Base-by-base conservation (phyloP, 1,140 invertebrate species). In the Neodiprion fabricii region DNA sequence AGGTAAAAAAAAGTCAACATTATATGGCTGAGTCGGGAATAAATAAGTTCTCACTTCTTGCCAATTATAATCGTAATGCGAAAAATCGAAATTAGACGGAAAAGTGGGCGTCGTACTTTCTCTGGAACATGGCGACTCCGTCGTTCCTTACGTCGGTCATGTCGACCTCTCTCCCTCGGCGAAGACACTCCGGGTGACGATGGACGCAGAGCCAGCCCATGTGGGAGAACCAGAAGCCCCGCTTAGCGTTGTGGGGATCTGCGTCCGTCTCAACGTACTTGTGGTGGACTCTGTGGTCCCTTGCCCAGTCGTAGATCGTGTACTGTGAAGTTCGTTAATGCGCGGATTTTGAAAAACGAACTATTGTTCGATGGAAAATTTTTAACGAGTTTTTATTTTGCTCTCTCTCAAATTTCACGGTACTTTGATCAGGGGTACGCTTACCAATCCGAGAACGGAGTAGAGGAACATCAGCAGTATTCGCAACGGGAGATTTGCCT, bases 221-320 rank as follows among this genome's bases (percentile, higher is more conserved):
- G 80, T 95, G 94, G 0, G 93, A 88, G 86, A 94, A 95, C 87
- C 95, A 95, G 78, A 95, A 91, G 1, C 94, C 94, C 23, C 94
- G 86, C 49, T 91, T 92, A 12, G 94, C 7, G 80, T 93, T 92
- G 79, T 93, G 92, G 1, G 92, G 92, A 79, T 93, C 92, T 9
- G 92, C 92, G 80, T 93, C 89, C 5, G 92, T 93, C 79, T 93
- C 92, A 0, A 91, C 90, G 84, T 89, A 93, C 78, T 93, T 93
- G 83, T 93, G 92, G 79, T 93, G 92, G 14, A 91, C 90, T 49
- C 92, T 82, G 82, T 94, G 92, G 77, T 94, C 92, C 17, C 83
- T 75, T 1, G 81, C 83, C 85, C 85, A 86, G 70, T 86, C 83
- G 76, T 84, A 84, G 28, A 86, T 82, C 73, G 81, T 79, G 74